Percentiles rank a stretch among this genome's conserved stretches.
Conservation (phyloP, 2,113 vertebrate species). For the Euleptes europaea region DNA sequence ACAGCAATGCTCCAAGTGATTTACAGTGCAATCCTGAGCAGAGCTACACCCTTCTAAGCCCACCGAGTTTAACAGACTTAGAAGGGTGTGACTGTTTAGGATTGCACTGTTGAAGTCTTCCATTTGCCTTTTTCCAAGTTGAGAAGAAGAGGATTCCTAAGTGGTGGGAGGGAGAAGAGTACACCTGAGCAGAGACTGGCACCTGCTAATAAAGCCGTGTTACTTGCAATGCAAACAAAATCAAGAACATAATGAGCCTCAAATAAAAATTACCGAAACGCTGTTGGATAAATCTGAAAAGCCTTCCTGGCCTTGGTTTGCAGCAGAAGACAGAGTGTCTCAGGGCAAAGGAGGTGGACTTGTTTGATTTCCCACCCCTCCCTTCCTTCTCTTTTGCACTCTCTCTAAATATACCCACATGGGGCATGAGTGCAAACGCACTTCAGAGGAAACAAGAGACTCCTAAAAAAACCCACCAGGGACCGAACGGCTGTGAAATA, state of each 20-base stretch:
- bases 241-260: slow-evolving; percentile 31
- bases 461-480: slow-evolving; percentile 20
- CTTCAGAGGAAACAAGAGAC: slow-evolving; percentile 42
- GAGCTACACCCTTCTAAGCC: too few relatives aligned
- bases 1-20: slow-evolving; percentile 4
- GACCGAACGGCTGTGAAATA: slow-evolving; percentile 36
- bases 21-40: not conserved
- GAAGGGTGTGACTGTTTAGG: too few relatives aligned
- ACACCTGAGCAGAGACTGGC: not conserved
- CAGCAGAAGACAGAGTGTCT: slow-evolving; percentile 33
- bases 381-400: slow-evolving; percentile 12
- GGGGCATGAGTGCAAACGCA: slow-evolving; percentile 26
- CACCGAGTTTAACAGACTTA: too few relatives aligned
- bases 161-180: not conserved
- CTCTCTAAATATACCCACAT: slow-evolving; percentile 31
- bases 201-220: slow-evolving; percentile 20
- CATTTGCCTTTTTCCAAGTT: not conserved
- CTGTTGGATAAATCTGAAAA: slow-evolving; percentile 30
- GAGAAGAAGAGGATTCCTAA: not conserved
- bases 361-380: slow-evolving; percentile 25
- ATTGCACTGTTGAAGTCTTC: not conserved
- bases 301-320: slow-evolving; percentile 27
- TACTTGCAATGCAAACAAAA: slow-evolving; percentile 32
- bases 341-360: slow-evolving; percentile 20
- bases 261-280: slow-evolving; percentile 40